Evolutionary conservation across 2,113 vertebrate species (phyloP).

Genomic region (Takifugu flavidus): DNA sequence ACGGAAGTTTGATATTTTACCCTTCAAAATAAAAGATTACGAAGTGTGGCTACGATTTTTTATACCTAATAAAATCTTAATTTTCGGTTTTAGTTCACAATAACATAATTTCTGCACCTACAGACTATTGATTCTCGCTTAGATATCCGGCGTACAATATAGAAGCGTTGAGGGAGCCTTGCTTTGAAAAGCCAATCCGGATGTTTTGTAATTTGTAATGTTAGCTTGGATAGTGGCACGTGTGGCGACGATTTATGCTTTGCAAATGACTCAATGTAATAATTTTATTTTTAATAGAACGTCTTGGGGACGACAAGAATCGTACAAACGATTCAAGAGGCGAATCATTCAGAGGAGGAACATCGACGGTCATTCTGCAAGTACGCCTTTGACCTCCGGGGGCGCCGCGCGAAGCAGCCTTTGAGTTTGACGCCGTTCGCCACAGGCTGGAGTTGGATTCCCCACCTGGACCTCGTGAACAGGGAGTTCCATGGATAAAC

Average conservation of each 20-base stretch:
- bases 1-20: slow-evolving; percentile 3
- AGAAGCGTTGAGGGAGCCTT: too few relatives aligned
- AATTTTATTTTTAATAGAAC: too few relatives aligned
- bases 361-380: slow-evolving; percentile 35
- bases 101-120: too few relatives aligned
- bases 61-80: too few relatives aligned
- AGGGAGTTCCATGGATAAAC: neutral
- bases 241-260: too few relatives aligned
- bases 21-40: slow-evolving; percentile 15
- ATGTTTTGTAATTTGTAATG: too few relatives aligned
- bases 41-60: neutral
- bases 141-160: too few relatives aligned
- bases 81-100: too few relatives aligned
- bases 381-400: slow-evolving; percentile 72
- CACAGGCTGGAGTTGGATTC: slow-evolving; percentile 62
- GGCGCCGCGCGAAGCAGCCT: slow-evolving; percentile 56
- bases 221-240: too few relatives aligned
- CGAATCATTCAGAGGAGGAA: slow-evolving; percentile 23
- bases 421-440: slow-evolving; percentile 53
- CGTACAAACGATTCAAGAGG: slow-evolving; percentile 62
- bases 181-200: too few relatives aligned
- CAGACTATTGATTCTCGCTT: too few relatives aligned
- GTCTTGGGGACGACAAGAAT: neutral
- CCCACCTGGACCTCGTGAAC: slow-evolving; percentile 22
- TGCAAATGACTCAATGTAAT: too few relatives aligned